These are phyloP conservation scores for Dryobota labecula DNA, from an alignment of 2,888 invertebrate genomes.

Conservation along the genomic window DNA sequence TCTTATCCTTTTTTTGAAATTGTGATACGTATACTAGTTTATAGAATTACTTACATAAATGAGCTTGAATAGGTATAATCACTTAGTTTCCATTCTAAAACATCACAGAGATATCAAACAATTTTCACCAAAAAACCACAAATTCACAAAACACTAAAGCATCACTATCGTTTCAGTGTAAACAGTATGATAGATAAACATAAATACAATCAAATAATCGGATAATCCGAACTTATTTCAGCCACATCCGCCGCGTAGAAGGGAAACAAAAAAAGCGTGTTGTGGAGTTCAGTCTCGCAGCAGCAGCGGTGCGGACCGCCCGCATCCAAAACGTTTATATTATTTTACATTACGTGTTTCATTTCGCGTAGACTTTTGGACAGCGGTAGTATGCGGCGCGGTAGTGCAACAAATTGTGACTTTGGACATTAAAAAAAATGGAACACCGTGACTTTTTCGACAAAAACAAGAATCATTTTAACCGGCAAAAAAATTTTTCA, in stretches of 20 bases:
- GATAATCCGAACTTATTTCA: conserved; percentile 82
- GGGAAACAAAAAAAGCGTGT: conserved; percentile 85
- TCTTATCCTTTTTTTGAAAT: conserved; percentile 31
- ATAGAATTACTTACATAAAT: not conserved
- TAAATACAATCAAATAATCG: conserved; percentile 72
- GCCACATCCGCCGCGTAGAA: conserved; percentile 82
- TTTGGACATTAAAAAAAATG: conserved; percentile 83
- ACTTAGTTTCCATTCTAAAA: not conserved
- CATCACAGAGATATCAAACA: not conserved
- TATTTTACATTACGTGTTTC: conserved; percentile 90
- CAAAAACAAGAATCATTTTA: conserved; percentile 68
- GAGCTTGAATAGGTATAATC: not conserved
- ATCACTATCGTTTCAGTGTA: conserved; percentile 33
- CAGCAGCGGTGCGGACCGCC: conserved; percentile 87
- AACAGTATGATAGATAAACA: conserved; percentile 61
- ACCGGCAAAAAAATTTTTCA: conserved; percentile 81
- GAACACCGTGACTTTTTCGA: conserved; percentile 76
- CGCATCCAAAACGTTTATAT: conserved; percentile 86
- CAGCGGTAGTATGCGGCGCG: conserved; percentile 86
- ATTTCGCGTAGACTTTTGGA: conserved; percentile 90
- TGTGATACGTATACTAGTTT: not conserved
- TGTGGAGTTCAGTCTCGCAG: conserved; percentile 82
- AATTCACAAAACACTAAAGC: conserved; percentile 40
- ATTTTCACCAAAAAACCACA: conserved; percentile 2
- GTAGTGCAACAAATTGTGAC: conserved; percentile 88